Percentiles rank a stretch among this genome's conserved stretches.
These are phyloP conservation scores for Gobio gobio DNA, from an alignment of 2,113 vertebrate species.

Conservation along the genomic window DNA sequence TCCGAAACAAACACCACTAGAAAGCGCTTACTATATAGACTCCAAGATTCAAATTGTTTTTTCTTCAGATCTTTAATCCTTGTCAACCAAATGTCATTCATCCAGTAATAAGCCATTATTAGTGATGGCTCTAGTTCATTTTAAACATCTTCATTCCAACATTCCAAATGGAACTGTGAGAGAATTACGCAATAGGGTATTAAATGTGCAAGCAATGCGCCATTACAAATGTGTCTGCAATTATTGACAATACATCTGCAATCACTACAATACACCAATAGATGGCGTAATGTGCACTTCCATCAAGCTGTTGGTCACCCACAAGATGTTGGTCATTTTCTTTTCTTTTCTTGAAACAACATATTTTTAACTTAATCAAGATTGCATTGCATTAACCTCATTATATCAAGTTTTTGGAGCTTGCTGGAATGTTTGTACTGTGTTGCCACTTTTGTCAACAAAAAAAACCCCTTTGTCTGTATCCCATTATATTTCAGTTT, in stretches of 20 bases:
- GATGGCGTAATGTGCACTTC: slow-evolving; percentile 47
- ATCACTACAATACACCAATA: slow-evolving; percentile 6
- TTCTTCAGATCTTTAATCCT: background rate
- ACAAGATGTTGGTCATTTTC: background rate
- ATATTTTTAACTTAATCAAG: background rate
- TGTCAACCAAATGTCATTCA: background rate
- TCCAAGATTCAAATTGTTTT: background rate
- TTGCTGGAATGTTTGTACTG: background rate
- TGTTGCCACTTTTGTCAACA: background rate
- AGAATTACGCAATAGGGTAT: background rate
- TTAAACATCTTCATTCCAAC: background rate
- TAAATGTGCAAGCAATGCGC: background rate
- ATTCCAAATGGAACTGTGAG: background rate
- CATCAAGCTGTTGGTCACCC: background rate
- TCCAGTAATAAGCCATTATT: background rate
- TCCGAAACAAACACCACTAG: background rate
- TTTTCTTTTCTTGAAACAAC: background rate
- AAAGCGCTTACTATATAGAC: background rate
- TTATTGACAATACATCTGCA: slow-evolving; percentile 21
- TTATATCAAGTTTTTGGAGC: background rate
- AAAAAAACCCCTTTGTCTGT: background rate
- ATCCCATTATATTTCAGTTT: background rate
- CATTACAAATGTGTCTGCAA: background rate
- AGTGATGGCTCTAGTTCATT: background rate
- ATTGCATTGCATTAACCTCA: background rate